Conservation (phyloP, 2,888 invertebrate genomes). For the Nemapogon koenigi region DNA sequence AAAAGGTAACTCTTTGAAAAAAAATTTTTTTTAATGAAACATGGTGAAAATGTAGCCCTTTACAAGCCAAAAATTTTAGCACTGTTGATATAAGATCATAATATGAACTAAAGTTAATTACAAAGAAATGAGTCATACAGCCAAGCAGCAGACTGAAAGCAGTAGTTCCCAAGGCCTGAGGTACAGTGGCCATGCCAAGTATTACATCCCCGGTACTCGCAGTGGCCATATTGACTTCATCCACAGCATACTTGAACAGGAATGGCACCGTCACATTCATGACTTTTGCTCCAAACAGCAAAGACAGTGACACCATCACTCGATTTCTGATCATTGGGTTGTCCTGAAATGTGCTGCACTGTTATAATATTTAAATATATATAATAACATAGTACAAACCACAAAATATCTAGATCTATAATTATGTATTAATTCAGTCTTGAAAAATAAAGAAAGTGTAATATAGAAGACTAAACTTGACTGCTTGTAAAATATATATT, state of each 20-base stretch:
- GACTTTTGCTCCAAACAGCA: constrained; percentile 83
- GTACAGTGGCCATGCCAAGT: constrained; percentile 79
- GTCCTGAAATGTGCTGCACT: constrained; percentile 56
- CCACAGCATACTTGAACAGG: constrained; percentile 92
- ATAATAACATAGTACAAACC: background rate
- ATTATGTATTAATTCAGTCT: too few species aligned
- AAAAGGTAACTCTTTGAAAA: too few species aligned
- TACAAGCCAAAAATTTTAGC: too few species aligned
- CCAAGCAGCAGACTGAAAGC: constrained; percentile 84
- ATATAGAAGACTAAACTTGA: too few species aligned
- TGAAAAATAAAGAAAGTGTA: too few species aligned
- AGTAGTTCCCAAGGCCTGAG: constrained; percentile 79
- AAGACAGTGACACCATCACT: constrained; percentile 82
- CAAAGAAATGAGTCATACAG: constrained; percentile 68
- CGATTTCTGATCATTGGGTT: constrained; percentile 76
- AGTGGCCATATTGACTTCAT: constrained; percentile 79
- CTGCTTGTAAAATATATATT: too few species aligned
- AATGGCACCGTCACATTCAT: constrained; percentile 94
- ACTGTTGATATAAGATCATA: too few species aligned
- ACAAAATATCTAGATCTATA: background rate
- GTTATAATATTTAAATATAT: background rate
- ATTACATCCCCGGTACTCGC: constrained; percentile 45
- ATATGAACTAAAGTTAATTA: background rate
- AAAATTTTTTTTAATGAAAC: too few species aligned
- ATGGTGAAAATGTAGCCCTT: too few species aligned